Conservation (phyloP, 2,113 vertebrate genomes). For the Myotis yumanensis region DNA sequence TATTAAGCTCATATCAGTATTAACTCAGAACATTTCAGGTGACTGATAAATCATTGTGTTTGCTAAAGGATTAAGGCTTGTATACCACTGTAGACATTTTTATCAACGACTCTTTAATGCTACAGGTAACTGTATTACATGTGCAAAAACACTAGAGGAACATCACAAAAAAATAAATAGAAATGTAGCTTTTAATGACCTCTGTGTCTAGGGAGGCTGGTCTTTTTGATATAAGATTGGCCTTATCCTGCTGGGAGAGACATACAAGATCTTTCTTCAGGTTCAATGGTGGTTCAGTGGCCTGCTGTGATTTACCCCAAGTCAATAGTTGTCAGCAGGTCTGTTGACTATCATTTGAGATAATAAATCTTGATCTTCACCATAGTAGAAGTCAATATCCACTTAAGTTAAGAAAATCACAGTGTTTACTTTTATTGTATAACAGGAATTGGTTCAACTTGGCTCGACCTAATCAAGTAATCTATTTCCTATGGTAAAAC, state of each 20-base stretch:
- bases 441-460: conserved; percentile 54
- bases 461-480: conserved; percentile 19
- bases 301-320: conserved; percentile 59
- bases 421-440: conserved; percentile 69
- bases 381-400: conserved; percentile 74
- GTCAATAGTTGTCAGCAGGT: conserved; percentile 58
- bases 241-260: conserved; percentile 31
- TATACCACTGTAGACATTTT: background rate
- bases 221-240: background rate
- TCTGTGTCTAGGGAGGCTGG: background rate
- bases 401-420: conserved; percentile 76
- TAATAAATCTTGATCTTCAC: conserved; percentile 74
- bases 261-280: background rate
- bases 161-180: conserved; percentile 27
- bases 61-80: background rate
- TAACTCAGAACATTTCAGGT: background rate
- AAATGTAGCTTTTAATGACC: background rate
- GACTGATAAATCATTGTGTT: background rate
- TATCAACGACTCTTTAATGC: background rate
- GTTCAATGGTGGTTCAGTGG: conserved; percentile 5
- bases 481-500: conserved; percentile 38
- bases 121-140: background rate
- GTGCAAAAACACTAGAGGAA: background rate
- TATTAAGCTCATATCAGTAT: background rate
- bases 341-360: conserved; percentile 70